Evolutionary conservation across 2,888 invertebrate species (phyloP).

Genomic region (Strigamia crassipes): DNA sequence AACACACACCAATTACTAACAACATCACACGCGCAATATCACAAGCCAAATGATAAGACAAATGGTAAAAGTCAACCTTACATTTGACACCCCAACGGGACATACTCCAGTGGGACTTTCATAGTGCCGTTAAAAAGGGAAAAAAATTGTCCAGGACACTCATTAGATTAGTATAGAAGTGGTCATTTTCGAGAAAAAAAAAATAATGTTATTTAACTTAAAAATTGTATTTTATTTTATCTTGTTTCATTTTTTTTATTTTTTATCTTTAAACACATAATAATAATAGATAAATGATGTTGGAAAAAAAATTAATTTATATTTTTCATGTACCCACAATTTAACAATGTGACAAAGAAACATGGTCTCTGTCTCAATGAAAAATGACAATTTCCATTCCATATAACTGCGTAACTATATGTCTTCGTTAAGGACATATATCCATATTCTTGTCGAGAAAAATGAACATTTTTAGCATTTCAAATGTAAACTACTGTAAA

Average conservation of each 20-base stretch:
- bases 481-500: too few relatives aligned
- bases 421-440: neutral
- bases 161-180: neutral
- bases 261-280: too few relatives aligned
- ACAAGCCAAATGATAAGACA: slow-evolving; percentile 16
- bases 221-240: too few relatives aligned
- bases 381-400: neutral
- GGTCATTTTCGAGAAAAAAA: neutral
- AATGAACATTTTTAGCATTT: neutral
- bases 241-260: too few relatives aligned
- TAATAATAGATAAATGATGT: too few relatives aligned
- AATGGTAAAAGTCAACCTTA: neutral
- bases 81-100: neutral
- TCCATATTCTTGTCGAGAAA: neutral
- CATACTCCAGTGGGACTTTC: neutral
- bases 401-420: neutral
- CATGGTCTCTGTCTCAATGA: neutral
- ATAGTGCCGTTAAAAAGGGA: neutral
- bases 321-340: neutral
- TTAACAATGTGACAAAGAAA: neutral
- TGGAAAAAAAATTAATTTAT: too few relatives aligned
- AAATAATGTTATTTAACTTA: too few relatives aligned
- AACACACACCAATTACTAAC: neutral
- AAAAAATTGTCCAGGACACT: neutral
- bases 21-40: slow-evolving; percentile 14